phyloP scores from a whole-genome alignment of 2,888 invertebrate species.

The Harpagoxenus sublaevis region DNA sequence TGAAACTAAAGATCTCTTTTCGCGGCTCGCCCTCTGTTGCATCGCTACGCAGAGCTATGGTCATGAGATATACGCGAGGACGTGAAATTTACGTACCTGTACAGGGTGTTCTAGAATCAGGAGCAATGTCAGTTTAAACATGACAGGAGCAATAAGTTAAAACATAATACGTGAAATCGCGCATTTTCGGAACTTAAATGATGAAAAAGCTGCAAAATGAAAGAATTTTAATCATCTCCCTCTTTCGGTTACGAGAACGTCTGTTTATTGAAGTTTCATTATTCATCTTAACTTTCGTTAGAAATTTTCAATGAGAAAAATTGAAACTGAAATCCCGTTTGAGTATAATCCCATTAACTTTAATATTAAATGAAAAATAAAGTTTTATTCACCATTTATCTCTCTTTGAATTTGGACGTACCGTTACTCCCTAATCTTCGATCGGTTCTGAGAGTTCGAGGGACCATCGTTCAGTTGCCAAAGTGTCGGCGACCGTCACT shows the following conservation, averaged over 20 bases:
- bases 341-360: slow-evolving; percentile 5
- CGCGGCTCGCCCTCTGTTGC: background rate
- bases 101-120: slow-evolving; percentile 1
- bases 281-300: slow-evolving; percentile 16
- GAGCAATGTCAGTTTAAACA: background rate
- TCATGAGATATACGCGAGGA: background rate
- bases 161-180: background rate
- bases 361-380: slow-evolving; percentile 10
- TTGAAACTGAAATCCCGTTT: background rate
- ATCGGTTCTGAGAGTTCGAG: background rate
- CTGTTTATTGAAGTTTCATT: background rate
- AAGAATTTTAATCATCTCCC: background rate
- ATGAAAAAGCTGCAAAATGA: background rate
- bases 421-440: background rate
- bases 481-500: background rate
- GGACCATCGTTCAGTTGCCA: background rate
- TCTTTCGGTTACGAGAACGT: background rate
- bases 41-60: background rate
- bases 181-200: background rate
- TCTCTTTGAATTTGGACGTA: background rate
- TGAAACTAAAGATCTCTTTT: background rate
- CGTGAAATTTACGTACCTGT: slow-evolving; percentile 19
- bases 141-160: no score
- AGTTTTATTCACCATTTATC: slow-evolving; percentile 2
- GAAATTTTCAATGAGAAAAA: slow-evolving; percentile 6